phyloP scores from a whole-genome alignment of 2,888 invertebrate genomes.

The Patella depressa region DNA sequence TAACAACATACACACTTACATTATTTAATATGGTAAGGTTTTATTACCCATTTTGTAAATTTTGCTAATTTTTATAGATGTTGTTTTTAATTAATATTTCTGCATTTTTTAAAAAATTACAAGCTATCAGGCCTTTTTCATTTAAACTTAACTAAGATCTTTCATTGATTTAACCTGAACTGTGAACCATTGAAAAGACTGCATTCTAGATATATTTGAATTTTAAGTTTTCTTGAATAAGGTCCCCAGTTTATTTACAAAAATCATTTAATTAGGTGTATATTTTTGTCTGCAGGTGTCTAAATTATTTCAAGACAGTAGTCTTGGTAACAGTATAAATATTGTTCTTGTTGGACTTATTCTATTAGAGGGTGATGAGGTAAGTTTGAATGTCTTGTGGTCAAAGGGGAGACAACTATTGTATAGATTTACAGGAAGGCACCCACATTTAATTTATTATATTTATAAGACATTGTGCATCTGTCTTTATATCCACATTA shows the following conservation, averaged over 20 bases:
- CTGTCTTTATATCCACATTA: too few species aligned
- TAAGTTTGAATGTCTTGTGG: slow-evolving; percentile 31
- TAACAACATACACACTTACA: slow-evolving; percentile 65
- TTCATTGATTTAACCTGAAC: too few species aligned
- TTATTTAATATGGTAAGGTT: slow-evolving; percentile 66
- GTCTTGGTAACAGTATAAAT: slow-evolving; percentile 63
- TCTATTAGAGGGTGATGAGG: slow-evolving; percentile 67
- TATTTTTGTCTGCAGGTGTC: slow-evolving; percentile 75
- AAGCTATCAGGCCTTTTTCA: too few species aligned
- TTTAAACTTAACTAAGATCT: too few species aligned
- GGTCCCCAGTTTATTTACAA: neutral
- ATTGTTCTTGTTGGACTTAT: slow-evolving; percentile 64
- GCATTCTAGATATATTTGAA: too few species aligned
- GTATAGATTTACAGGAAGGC: neutral
- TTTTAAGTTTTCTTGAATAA: too few species aligned
- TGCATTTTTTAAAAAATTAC: too few species aligned
- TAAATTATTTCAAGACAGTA: slow-evolving; percentile 72
- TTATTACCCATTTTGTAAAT: neutral
- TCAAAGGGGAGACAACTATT: neutral
- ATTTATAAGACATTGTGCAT: too few species aligned
- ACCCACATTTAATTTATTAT: too few species aligned
- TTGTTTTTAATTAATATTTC: too few species aligned
- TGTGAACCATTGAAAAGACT: too few species aligned
- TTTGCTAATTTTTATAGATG: too few species aligned
- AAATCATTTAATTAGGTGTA: neutral